Evolutionary conservation across 2,113 vertebrate species (phyloP).

Genomic region (Theristicus caerulescens): DNA sequence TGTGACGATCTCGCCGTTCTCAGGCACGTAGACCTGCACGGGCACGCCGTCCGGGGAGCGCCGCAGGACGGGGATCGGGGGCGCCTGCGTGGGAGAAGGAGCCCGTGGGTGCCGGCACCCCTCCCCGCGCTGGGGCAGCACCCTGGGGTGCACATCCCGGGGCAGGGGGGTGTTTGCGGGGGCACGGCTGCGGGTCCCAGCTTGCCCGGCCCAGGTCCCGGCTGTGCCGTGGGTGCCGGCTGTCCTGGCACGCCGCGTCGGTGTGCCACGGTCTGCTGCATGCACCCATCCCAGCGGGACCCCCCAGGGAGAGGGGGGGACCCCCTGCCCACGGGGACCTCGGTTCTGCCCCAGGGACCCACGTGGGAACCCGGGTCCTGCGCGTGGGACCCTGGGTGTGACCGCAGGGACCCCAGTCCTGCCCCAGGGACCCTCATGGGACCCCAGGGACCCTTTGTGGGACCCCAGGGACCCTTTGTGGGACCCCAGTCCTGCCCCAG

Average conservation of each 20-base stretch:
- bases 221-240: background rate
- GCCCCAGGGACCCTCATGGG: no score
- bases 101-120: background rate
- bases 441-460: background rate
- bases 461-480: background rate
- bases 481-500: background rate
- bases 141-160: background rate
- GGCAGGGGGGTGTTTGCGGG: background rate
- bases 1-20: slow-evolving; percentile 45
- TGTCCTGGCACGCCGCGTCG: background rate
- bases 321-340: fast-evolving
- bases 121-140: fast-evolving
- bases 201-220: fast-evolving
- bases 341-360: background rate
- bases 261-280: background rate
- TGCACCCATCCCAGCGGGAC: fast-evolving
- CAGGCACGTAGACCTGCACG: background rate
- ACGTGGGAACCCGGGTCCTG: background rate
- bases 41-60: background rate
- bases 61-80: background rate
- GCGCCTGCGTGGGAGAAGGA: background rate
- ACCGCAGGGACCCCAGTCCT: background rate
- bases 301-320: background rate
- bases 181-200: no score
- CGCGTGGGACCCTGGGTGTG: background rate